Conservation (phyloP, 1,140 invertebrate genomes). For the Trichonephila inaurata region DNA sequence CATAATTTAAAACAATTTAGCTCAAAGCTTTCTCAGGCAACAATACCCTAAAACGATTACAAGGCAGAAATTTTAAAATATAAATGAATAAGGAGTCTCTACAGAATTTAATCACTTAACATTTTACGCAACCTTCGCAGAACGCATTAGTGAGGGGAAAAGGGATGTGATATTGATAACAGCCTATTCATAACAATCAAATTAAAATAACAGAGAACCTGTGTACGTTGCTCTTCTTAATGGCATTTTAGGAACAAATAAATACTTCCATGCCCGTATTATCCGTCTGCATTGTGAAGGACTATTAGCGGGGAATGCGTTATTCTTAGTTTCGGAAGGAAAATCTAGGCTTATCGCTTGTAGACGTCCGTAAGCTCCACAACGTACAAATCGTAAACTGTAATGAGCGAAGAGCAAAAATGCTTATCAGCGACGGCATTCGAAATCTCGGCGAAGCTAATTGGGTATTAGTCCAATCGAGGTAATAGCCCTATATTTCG, state of each 20-base stretch:
- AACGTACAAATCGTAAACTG: constrained; percentile 16
- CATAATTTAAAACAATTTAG: no score
- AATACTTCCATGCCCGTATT: not conserved
- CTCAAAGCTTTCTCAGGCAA: no score
- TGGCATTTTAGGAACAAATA: not conserved
- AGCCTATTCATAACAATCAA: constrained; percentile 14
- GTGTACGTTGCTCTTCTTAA: not conserved
- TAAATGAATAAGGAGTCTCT: not conserved
- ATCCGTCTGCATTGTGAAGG: not conserved
- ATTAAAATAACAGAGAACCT: not conserved
- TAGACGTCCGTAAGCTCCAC: not conserved
- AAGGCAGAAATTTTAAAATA: not conserved
- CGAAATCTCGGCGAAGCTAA: constrained; percentile 28
- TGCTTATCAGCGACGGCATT: constrained; percentile 38
- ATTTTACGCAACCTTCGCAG: not conserved
- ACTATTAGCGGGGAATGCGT: not conserved
- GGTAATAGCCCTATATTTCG: constrained; percentile 1
- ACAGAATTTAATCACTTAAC: not conserved
- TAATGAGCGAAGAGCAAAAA: constrained; percentile 20
- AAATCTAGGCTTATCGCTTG: not conserved
- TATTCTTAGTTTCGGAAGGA: constrained; percentile 21
- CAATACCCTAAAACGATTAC: no score
- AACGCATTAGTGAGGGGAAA: not conserved
- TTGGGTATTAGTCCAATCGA: constrained; percentile 51
- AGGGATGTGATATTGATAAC: not conserved